Base-by-base conservation (phyloP, 2,113 vertebrate genomes). In the Aythya baeri region DNA sequence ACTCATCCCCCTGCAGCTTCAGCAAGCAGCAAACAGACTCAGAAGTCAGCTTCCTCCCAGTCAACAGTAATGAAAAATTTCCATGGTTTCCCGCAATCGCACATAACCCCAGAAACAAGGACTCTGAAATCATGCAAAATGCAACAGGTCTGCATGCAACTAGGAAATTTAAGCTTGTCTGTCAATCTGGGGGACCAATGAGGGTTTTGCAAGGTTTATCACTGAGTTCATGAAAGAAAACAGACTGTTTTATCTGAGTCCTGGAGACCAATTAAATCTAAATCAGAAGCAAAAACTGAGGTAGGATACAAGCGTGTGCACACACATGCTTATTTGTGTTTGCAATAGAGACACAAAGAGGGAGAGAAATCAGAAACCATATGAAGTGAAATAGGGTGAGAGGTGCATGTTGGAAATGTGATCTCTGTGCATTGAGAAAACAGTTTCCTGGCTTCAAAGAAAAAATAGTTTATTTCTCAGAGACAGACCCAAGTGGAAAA, bases 61-160 rank as follows among this genome's bases (percentile, higher is more conserved):
- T 6, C 75, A 93, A 85, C 8, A 77, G 31, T 26, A 89, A 93
- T 16, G 21, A 82, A 89, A 90, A 83, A 82, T 58, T 55, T 74
- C 66, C 31, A 66, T 58, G 52, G 23, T 65, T 87, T 84, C 62
- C 63, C 66, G 36, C 0, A 8, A 86, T 59, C 43, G 73, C 46
- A 32, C 1, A 2, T 1, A 2, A 92, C 41, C 49, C 65, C 55
- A 79, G 34, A 91, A 89, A 91, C 41, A 89, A 71, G 34, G 54
- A 85, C 41, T 68, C 27, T 22, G 54, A 91, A 95, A 73, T n/a
- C 16, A 70, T 54, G 93, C 34, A 73, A 90, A 96, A 91, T 86
- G 58, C 49, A 95, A 59, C 32, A 66, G 44, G 62, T 91, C 76
- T 76, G 62, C 66, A 76, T 31, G 44, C 41, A 90, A 68, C 85